Base-by-base conservation (phyloP, 2,113 vertebrate species). In the Reinhardtius hippoglossoides region DNA sequence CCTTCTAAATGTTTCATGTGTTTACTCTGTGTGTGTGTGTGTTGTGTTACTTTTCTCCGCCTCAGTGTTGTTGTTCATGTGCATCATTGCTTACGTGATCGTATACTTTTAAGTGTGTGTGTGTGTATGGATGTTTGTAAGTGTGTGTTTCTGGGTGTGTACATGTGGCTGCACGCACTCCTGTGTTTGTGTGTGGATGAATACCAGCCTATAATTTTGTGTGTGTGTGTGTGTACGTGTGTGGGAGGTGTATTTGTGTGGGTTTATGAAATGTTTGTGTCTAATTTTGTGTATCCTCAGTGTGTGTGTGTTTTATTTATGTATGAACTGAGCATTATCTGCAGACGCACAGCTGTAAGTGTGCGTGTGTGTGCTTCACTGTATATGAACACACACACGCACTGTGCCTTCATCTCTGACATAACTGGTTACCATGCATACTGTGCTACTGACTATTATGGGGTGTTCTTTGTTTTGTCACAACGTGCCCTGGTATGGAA, bases 401-500 rank as follows among this genome's bases (percentile, higher is more conserved):
- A 69, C 70, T 46, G 6, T 71, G 80, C 80, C 85, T 85, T 91
- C 87, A 84, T 88, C 89, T 89, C 88, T 90, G 88, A 91, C 90
- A 91, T 91, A 93, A 92, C 89, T 87, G 86, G 92, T 94, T 94
- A 84, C 93, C 89, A 93, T 94, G 92, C 88, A 89, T 89, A 93
- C 92, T 81, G 88, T 88, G 90, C 59, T 42, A 77, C 87, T 81
- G 84, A 85, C 76, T 93, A 94, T 94, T 94, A 94, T 94, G 91
- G 92, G 89, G 84, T 94, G 93, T 93, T 93, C 92, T 94, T 94
- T 94, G 92, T 94, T 93, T 94, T 92, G 93, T 92, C 90, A 93
- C 88, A 77, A 92, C 89, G 89, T 94, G 93, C 89, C 92, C 88
- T 92, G 87, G 84, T 92, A 93, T 92, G 89, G 87, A 90, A 87